Percentiles rank a stretch among this genome's conserved stretches.
Conservation (phyloP, 2,113 vertebrate genomes). For the Rhinopithecus roxellana region DNA sequence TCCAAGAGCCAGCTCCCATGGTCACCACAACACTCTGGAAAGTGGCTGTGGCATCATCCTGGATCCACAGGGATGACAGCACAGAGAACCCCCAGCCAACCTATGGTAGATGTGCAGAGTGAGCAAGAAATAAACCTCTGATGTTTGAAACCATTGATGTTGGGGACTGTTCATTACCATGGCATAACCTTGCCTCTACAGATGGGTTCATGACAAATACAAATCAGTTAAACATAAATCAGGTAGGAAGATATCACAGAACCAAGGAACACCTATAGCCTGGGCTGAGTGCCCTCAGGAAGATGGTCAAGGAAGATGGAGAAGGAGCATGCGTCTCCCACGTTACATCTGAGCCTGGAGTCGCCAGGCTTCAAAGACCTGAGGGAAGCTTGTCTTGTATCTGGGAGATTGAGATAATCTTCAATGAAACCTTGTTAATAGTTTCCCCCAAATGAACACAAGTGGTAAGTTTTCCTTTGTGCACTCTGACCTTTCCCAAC, state of each 20-base stretch:
- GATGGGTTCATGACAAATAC: not conserved
- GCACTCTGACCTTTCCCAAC: not conserved
- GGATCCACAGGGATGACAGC: not conserved
- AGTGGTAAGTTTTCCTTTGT: not conserved
- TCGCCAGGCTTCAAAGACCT: not conserved
- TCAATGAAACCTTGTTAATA: constrained; percentile 21
- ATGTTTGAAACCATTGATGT: not conserved
- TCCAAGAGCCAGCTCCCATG: not conserved
- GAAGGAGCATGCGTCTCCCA: not conserved
- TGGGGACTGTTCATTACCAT: not conserved
- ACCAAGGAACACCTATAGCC: not conserved
- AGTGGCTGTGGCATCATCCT: not conserved
- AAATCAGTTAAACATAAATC: not conserved
- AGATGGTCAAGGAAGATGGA: not conserved
- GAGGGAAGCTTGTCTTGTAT: constrained; percentile 27
- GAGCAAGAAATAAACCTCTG: not conserved
- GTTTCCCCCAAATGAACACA: constrained; percentile 7
- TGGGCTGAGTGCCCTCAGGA: not conserved
- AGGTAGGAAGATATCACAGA: not conserved
- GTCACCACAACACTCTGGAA: not conserved
- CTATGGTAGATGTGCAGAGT: not conserved
- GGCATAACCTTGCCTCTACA: not conserved
- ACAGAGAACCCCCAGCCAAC: not conserved
- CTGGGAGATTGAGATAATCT: constrained; percentile 45
- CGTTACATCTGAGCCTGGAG: not conserved